These are phyloP conservation scores for Trichoplusia ni DNA, from an alignment of 1,140 invertebrate species.

Conservation along the genomic window DNA sequence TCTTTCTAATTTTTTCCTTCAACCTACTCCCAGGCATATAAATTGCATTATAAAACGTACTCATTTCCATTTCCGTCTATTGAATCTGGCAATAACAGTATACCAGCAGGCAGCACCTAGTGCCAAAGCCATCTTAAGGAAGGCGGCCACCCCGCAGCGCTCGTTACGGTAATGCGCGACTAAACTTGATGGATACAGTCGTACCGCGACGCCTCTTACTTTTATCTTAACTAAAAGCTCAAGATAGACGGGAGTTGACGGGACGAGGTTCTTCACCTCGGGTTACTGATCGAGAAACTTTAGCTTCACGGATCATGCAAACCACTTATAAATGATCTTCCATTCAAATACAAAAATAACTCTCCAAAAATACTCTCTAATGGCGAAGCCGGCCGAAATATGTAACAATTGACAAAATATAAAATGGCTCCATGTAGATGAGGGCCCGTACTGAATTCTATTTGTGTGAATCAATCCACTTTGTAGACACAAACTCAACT, in stretches of 20 bases:
- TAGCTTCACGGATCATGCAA: conserved; percentile 1
- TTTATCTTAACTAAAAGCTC: conserved; percentile 44
- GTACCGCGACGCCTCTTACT: conserved; percentile 33
- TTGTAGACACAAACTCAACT: conserved; percentile 37
- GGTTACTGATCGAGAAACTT: conserved; percentile 34
- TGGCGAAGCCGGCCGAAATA: conserved; percentile 17
- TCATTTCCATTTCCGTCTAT: not conserved
- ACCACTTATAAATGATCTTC: not conserved
- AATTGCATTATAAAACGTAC: too few species aligned
- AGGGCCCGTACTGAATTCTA: conserved; percentile 20
- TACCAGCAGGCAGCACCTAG: conserved; percentile 17
- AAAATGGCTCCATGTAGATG: conserved; percentile 30
- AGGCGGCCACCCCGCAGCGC: conserved; percentile 27
- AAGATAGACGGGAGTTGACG: conserved; percentile 20
- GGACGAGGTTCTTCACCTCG: conserved; percentile 27
- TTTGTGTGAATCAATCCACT: conserved; percentile 35
- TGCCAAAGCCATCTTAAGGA: conserved; percentile 12
- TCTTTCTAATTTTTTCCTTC: too few species aligned
- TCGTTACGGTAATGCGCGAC: conserved; percentile 60
- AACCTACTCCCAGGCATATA: too few species aligned
- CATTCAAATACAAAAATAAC: not conserved
- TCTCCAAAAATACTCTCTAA: not conserved
- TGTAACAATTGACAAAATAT: conserved; percentile 16
- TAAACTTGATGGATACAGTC: conserved; percentile 62
- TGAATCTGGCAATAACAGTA: conserved; percentile 2